Evolutionary conservation across 2,113 vertebrate species (phyloP), one percentile per base, ranked within the genome.

Genomic region (Perognathus longimembris): DNA sequence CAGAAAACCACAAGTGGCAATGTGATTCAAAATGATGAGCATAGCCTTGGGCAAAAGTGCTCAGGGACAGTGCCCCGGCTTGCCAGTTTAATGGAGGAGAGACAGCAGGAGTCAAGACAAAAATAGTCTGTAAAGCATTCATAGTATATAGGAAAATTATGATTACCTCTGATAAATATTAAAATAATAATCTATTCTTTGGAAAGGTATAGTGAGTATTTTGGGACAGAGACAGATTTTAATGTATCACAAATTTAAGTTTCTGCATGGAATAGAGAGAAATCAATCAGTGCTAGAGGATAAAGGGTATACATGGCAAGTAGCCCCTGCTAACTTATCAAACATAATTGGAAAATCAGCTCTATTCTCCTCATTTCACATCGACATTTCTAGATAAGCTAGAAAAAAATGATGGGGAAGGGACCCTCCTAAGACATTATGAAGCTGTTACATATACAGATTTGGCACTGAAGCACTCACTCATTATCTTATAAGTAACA

Each of bases 141-240:
- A 70, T 12, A 22, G 14, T 89, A 8, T 3, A 82, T 1, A 81
- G 7, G 12, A 1, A 20, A 87, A 59, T 77, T 4, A 11, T 38
- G 45, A 71, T 42, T 66, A 63, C 2, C 8, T 92, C 80, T 69
- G 70, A 69, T 59, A 76, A 61, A 84, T 61, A 66, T 45, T 59
- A 78, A 91, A 86, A 82, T 74, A 91, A 71, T 82, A 70, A 63
- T 36, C 32, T 64, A 69, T 83, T 70, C 7, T 86, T 20, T 89
- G 38, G 11, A 38, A 76, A 83, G 10, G 1, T n/a, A 75, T 40
- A 42, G 54, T 59, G 85, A 1, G 7, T 32, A n/a, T n/a, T n/a
- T n/a, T n/a, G n/a, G n/a, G n/a, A n/a, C 2, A 50, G 30, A 91
- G 42, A 5, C 2, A 91, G 18, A 50, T 79, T 76, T 89, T 87